Evolutionary conservation across 1,140 invertebrate species (phyloP).

Genomic region (Drosophila dunni): DNA sequence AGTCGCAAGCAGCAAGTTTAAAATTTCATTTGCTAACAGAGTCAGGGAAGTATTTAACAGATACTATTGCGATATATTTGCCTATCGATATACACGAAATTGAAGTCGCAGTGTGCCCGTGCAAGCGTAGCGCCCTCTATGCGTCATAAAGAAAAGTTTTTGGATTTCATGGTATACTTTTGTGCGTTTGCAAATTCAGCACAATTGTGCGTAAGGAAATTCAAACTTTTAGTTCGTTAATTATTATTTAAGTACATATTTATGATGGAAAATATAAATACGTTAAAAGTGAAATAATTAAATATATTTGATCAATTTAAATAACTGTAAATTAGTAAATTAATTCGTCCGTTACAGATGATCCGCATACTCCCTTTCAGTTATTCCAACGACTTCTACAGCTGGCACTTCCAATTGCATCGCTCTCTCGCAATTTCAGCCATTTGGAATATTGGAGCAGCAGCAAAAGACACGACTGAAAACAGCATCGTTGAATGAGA

Average conservation of each 20-base stretch:
- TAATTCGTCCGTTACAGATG: constrained; percentile 5
- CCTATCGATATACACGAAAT: neutral
- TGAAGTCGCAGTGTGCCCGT: neutral
- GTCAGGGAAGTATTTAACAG: neutral
- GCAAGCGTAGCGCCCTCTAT: neutral
- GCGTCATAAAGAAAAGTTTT: neutral
- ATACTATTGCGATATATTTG: too few species aligned
- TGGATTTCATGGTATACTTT: neutral
- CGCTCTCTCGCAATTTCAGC: constrained; percentile 18
- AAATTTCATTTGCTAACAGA: neutral
- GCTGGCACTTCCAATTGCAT: constrained; percentile 48
- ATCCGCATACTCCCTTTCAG: constrained; percentile 19
- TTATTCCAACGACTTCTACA: constrained; percentile 40
- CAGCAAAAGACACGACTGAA: constrained; percentile 51
- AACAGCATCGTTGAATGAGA: constrained; percentile 55
- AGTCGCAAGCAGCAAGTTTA: too few species aligned
- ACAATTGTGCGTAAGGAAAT: neutral
- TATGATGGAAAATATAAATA: too few species aligned
- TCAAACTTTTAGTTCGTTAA: neutral
- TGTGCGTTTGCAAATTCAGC: neutral
- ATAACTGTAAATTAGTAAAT: neutral
- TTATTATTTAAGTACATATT: too few species aligned
- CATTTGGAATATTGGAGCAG: constrained; percentile 57
- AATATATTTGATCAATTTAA: neutral
- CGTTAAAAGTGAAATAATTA: neutral